Conservation (phyloP, 2,797 vertebrate genomes). For the Bradypodion ventrale region DNA sequence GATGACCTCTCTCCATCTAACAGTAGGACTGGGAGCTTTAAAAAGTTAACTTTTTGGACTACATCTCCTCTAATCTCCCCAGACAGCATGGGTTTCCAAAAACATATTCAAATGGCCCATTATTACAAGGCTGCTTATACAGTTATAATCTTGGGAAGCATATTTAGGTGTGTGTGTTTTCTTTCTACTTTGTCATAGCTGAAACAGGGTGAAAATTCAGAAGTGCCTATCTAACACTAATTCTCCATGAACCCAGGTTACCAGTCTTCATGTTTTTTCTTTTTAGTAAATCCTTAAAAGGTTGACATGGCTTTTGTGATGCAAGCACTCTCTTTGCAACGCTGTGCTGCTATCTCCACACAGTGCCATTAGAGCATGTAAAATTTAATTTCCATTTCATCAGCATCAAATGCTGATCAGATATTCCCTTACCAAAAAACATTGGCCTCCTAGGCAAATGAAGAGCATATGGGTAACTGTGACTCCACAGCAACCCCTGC, state of each 20-base stretch:
- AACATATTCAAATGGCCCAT: constrained; percentile 38
- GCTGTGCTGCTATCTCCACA: constrained; percentile 44
- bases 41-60: too few relatives aligned
- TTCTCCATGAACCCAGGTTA: background rate
- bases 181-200: constrained; percentile 12
- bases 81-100: background rate
- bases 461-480: constrained; percentile 68
- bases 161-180: too few relatives aligned
- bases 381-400: constrained; percentile 71
- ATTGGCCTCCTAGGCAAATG: constrained; percentile 61
- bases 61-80: too few relatives aligned
- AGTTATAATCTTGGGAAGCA: constrained; percentile 8
- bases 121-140: constrained; percentile 38
- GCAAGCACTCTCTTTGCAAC: constrained; percentile 52
- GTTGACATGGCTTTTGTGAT: constrained; percentile 30
- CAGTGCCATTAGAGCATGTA: constrained; percentile 67
- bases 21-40: background rate
- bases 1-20: background rate
- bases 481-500: constrained; percentile 60
- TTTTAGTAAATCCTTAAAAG: background rate
- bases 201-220: constrained; percentile 21
- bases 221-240: constrained; percentile 17
- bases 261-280: constrained; percentile 10
- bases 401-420: constrained; percentile 71
- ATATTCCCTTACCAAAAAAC: constrained; percentile 65